A percentile compares a stretch with the other conserved stretches of the same genome.
phyloP scores from a whole-genome alignment of 35 echinoderm and acorn worm genomes.

The Ptychodera flava region DNA sequence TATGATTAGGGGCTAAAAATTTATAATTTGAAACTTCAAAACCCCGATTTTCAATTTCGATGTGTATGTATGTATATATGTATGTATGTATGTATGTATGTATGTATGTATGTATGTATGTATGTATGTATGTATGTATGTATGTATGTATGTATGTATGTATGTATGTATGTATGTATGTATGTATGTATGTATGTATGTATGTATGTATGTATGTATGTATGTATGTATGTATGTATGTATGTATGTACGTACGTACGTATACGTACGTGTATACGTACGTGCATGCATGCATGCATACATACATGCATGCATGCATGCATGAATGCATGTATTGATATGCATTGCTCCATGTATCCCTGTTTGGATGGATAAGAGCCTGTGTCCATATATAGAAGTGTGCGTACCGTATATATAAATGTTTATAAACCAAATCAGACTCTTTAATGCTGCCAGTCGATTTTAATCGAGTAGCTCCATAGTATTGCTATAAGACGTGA shows the following conservation, averaged over 20 bases:
- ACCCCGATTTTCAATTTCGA: no score
- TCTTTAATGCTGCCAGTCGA: no score
- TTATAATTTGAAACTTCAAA: no score
- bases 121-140: neutral
- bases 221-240: neutral
- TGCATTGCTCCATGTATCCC: neutral
- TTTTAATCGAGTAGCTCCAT: no score
- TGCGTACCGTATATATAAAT: neutral
- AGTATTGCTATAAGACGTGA: no score
- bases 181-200: neutral
- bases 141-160: neutral
- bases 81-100: neutral
- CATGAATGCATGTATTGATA: neutral
- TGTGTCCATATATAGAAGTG: neutral
- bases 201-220: neutral
- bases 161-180: neutral
- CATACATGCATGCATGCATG: neutral
- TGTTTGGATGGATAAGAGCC: neutral
- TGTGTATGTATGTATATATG: neutral
- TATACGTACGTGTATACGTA: no score
- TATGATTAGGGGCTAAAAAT: no score
- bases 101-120: neutral
- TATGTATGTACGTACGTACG: neutral
- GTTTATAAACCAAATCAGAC: no score
- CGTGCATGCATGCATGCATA: neutral